Base-by-base conservation (phyloP, 2,888 invertebrate genomes). In the Nomada hirtipes region DNA sequence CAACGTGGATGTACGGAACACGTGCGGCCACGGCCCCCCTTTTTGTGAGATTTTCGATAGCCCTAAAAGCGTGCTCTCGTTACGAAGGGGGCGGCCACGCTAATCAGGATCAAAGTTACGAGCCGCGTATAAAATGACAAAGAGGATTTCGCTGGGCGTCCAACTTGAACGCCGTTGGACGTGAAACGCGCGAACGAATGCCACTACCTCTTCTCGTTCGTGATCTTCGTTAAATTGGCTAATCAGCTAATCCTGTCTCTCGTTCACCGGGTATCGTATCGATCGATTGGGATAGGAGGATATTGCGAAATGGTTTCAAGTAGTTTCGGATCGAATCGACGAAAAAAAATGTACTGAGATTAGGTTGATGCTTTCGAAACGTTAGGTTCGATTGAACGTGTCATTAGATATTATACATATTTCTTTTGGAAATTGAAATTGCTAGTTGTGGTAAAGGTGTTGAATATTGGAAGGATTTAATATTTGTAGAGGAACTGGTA, bases 81-180 rank as follows among this genome's bases (percentile, higher is more conserved):
- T 80, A 72, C 60, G 71, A 18, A 29, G 26, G 65, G 79, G 57
- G 71, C 20, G 10, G 42, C 57, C 2, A 79, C 74, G 80, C 74
- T 84, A 85, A 84, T 75, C 77, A 81, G 78, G 85, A 85, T 85
- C 84, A 85, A 85, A 85, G 85, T 84, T 72, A 76, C 63, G 36
- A 53, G 53, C 61, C 52, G 64, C 73, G 71, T 36, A 69, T 65
- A 68, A 68, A 73, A 69, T 72, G 72, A 73, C 61, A 80, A 75
- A 84, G 84, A 84, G 80, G 84, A 84, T 84, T 84, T 75, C 47
- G 67, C 47, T 50, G 50, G 52, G 67, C 61, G 36, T 36, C 36
- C 36, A 70, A 72, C 59, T 71, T 64, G 75, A 77, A 76, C 60
- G 68, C 59, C 26, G 36, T 7, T 23, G 55, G 20, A 60, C 61